Base-by-base conservation (phyloP, 2,888 invertebrate genomes). In the Myopa tessellatipennis region DNA sequence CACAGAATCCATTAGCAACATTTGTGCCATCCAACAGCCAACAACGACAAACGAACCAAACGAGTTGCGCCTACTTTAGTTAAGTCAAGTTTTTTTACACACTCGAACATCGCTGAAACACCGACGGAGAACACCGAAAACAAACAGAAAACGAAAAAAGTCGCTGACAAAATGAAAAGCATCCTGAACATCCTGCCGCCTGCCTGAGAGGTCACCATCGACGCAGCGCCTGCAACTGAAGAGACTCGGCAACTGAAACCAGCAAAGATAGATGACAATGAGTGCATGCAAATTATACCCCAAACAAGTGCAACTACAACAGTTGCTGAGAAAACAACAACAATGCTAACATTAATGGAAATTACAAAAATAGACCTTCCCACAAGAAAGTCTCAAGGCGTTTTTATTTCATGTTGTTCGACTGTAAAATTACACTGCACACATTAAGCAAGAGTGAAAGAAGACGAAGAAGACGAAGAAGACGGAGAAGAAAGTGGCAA, bases 331-430 rank as follows among this genome's bases (percentile, higher is more conserved):
- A 58, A n/a, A 72, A 61, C 36, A 69, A 68, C 45, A 50, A 12
- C 58, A 71, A 16, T 16, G 58, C 10, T 18, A 55, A 72, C 38
- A 61, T 58, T 58, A 73, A 50, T 58, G 45, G 61, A 61, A 73
- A 73, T 60, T 18, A 63, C 26, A 40, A 60, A 70, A 70, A 55
- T 70, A 55, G 34, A 55, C 55, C 70, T 55, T 34, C 70, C 55
- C 70, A 36, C 60, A 61, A 73, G 73, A 60, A 73, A 38, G n/a
- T 61, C 73, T 45, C 73, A 73, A 73, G 73, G 73, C 73, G 73
- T 73, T 73, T 60, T 72, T 50, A 50, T 18, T 26, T 63, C 18
- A 63, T 18, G 18, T 26, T 36, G 7, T 12, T 69, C n/a, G 36
- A 67, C 12, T 67, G 67, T 10, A 67, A 67, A 67, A 67, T 67